Conservation (phyloP, 1,140 invertebrate species). For the Polypedilum vanderplanki region DNA sequence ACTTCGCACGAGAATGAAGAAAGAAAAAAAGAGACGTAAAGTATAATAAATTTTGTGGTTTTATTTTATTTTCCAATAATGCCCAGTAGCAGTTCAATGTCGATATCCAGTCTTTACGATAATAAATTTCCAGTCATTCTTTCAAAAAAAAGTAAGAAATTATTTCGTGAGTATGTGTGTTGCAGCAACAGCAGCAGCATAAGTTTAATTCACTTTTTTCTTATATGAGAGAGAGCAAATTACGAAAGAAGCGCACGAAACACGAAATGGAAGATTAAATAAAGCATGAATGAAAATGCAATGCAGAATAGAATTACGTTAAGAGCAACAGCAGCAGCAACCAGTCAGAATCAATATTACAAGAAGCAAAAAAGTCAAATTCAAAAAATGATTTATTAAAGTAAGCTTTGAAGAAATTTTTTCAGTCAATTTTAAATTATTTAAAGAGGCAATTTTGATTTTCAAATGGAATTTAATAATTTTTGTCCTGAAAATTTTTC, state of each 20-base stretch:
- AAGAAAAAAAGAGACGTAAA: neutral
- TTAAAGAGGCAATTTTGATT: too few relatives aligned
- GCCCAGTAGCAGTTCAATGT: slow-evolving; percentile 26
- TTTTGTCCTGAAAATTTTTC: too few relatives aligned
- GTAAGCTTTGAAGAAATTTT: too few relatives aligned
- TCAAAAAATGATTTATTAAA: too few relatives aligned
- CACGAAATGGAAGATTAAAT: slow-evolving; percentile 7
- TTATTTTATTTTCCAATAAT: slow-evolving; percentile 20
- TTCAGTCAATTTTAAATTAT: too few relatives aligned
- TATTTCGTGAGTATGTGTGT: neutral
- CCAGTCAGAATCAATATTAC: too few relatives aligned
- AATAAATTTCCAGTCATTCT: slow-evolving; percentile 15
- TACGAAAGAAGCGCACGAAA: slow-evolving; percentile 2
- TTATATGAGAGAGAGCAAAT: neutral
- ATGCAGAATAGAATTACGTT: neutral
- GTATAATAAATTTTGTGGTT: slow-evolving; percentile 28
- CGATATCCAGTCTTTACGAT: slow-evolving; percentile 25
- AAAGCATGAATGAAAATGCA: slow-evolving; percentile 18
- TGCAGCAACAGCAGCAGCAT: neutral
- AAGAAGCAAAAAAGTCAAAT: too few relatives aligned
- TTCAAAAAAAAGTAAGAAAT: too few relatives aligned
- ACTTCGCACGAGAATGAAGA: neutral
- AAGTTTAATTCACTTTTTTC: slow-evolving; percentile 13
- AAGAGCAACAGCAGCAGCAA: neutral
- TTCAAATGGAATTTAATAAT: too few relatives aligned